These are phyloP conservation scores for Diglossa brunneiventris DNA, from an alignment of 2,113 vertebrate genomes.

Conservation along the genomic window DNA sequence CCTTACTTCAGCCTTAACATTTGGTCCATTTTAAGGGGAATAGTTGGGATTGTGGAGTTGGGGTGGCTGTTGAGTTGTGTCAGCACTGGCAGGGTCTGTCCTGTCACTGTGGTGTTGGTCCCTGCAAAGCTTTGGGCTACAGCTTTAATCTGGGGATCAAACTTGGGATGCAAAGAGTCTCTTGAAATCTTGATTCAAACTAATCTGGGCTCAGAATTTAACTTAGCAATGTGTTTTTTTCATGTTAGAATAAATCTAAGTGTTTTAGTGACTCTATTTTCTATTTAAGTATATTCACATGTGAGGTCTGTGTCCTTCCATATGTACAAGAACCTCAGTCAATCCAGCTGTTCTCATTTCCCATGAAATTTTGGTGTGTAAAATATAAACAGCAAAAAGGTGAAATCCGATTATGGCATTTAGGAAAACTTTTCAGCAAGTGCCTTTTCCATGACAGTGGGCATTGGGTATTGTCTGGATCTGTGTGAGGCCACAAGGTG, in stretches of 20 bases:
- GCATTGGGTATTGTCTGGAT: accelerated
- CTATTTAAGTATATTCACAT: accelerated
- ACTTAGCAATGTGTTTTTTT: not conserved
- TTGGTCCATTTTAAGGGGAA: not conserved
- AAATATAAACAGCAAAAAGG: not conserved
- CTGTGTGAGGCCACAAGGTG: not conserved
- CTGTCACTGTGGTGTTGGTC: not conserved
- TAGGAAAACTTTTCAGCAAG: not conserved
- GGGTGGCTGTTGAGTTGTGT: accelerated
- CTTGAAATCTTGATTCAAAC: not conserved
- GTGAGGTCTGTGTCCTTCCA: not conserved
- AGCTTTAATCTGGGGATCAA: not conserved
- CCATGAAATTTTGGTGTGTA: not conserved
- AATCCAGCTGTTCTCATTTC: not conserved
- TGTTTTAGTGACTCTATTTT: not conserved
- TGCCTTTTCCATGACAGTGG: accelerated
- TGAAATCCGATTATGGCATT: not conserved
- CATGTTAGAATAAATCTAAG: not conserved
- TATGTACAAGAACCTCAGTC: not conserved
- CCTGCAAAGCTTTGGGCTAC: not conserved
- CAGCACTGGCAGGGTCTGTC: accelerated
- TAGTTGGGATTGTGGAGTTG: not conserved
- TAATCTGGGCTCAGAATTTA: not conserved
- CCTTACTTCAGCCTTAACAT: not conserved
- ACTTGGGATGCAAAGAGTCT: not conserved